Percentiles rank a stretch among this genome's conserved stretches.
phyloP scores from a whole-genome alignment of 2,113 vertebrate genomes.

The Ptychochromis oligacanthus region DNA sequence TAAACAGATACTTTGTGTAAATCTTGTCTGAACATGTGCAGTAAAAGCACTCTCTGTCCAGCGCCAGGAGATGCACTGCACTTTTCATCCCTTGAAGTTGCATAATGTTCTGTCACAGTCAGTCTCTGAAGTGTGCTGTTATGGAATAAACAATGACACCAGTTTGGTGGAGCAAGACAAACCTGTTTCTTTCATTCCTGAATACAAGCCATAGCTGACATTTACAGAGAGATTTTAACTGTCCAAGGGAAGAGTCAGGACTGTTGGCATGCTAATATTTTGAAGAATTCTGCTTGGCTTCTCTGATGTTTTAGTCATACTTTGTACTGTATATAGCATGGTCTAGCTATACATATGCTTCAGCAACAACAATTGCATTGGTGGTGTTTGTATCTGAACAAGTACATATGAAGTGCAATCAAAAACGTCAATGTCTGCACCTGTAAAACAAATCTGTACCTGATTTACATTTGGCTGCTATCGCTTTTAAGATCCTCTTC shows the following conservation, averaged over 20 bases:
- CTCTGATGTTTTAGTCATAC: slow-evolving; percentile 36
- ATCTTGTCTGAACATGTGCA: background rate
- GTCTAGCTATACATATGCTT: background rate
- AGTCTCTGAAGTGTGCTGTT: background rate
- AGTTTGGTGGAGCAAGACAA: slow-evolving; percentile 21
- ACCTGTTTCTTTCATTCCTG: background rate
- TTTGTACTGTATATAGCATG: background rate
- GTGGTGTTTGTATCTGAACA: slow-evolving; percentile 6
- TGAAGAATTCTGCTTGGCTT: slow-evolving; percentile 9
- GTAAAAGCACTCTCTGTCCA: background rate
- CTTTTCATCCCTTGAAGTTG: background rate
- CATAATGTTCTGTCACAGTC: background rate
- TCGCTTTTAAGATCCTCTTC: background rate
- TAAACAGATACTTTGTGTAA: slow-evolving; percentile 9
- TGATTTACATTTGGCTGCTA: background rate
- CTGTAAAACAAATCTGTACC: background rate
- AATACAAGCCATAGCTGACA: background rate
- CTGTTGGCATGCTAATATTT: background rate
- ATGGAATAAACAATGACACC: background rate
- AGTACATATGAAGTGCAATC: background rate
- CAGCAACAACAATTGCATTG: slow-evolving; percentile 17
- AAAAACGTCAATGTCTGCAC: background rate
- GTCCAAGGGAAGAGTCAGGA: slow-evolving; percentile 5
- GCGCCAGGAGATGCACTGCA: background rate
- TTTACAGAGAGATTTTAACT: slow-evolving; percentile 19